Base-by-base conservation (phyloP, 2,888 invertebrate genomes). In the Drosophila putrida region DNA sequence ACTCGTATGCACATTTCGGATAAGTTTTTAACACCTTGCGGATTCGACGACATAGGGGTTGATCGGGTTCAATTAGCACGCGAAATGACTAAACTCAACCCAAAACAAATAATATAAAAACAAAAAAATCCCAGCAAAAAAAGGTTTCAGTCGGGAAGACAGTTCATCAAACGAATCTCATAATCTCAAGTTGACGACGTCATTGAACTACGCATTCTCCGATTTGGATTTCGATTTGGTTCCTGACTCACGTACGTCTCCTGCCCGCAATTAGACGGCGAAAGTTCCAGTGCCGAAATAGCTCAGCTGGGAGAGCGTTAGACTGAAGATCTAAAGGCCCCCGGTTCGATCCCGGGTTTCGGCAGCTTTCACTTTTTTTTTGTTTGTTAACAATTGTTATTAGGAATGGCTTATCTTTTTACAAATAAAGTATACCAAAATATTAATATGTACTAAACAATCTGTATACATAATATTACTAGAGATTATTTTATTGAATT, bases 301-400 rank as follows among this genome's bases (percentile, higher is more conserved):
- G 95, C 95, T 95, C 95, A 95, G 95, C 95, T 95, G 95, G 95
- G 95, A 95, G 95, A 95, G 95, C 95, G 95, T 95, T 95, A 95
- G 95, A 95, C 95, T 95, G 95, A 95, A 95, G 94, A 95, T 95
- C 95, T 95, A 95, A 95, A 95, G 94, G 95, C 95, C 95, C 95
- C 95, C 93, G 95, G 95, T 95, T 95, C 95, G 93, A 95, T 95
- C 95, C 95, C 95, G 93, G 95, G 95, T 95, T 95, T 95, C 95
- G 95, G 95, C 95, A 95, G 11, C 8, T 4, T 6, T 6, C 5
- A 3, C 0, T 15, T 54, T 47, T 35, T 55, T 41, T 38, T 44
- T n/a, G 1, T 6, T 25, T 39, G 11, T 20, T 27, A 8, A 20
- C n/a, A n/a, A n/a, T n/a, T n/a, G n/a, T n/a, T n/a, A n/a, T 20